Evolutionary conservation across 1,140 invertebrate genomes (phyloP).

Genomic region (Philopotamus ludificatus): DNA sequence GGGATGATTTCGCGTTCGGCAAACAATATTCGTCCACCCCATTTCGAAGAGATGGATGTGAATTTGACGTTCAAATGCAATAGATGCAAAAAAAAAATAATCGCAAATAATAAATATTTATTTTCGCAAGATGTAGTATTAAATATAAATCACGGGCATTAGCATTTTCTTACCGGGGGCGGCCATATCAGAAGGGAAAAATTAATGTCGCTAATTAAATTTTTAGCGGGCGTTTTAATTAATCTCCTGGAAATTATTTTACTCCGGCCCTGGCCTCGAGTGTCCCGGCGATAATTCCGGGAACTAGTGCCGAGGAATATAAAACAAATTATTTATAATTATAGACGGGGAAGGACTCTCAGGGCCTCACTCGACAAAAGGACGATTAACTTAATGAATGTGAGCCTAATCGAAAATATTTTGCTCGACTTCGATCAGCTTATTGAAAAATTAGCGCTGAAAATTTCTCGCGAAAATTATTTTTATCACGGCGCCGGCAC

Average conservation of each 20-base stretch:
- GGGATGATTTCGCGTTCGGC: not conserved
- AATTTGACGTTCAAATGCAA: not conserved
- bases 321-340: slow-evolving; percentile 1
- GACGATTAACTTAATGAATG: not conserved
- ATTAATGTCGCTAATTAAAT: slow-evolving; percentile 39
- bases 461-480: not conserved
- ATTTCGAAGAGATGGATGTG: not conserved
- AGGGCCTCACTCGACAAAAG: not conserved
- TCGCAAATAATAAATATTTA: too few relatives aligned
- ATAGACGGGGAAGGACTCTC: not conserved
- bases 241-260: slow-evolving; percentile 36
- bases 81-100: not conserved
- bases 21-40: not conserved
- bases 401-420: not conserved
- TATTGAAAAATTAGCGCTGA: not conserved
- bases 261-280: slow-evolving; percentile 20
- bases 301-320: slow-evolving; percentile 14
- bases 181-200: slow-evolving; percentile 30
- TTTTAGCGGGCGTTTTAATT: slow-evolving; percentile 38
- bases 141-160: not conserved
- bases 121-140: too few relatives aligned
- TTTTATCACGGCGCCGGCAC: too few relatives aligned
- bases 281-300: slow-evolving; percentile 11
- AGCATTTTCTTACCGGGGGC: slow-evolving; percentile 9
- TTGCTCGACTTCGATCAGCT: not conserved